Evolutionary conservation across 2,797 vertebrate genomes (phyloP).

Genomic region (Phrynocephalus forsythii): DNA sequence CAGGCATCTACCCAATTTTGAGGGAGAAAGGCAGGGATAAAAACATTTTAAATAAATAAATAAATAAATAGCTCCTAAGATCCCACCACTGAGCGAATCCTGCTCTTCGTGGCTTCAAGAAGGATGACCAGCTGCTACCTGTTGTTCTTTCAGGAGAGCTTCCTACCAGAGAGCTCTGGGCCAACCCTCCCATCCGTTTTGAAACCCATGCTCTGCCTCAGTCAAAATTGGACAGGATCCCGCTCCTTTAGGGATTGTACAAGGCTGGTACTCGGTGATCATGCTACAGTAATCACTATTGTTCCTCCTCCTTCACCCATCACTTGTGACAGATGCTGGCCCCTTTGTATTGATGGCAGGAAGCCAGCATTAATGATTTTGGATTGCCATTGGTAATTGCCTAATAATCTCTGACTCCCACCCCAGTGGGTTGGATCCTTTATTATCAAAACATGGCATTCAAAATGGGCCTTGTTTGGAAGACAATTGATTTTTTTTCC

Average conservation of each 20-base stretch:
- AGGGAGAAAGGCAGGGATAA: too few species aligned
- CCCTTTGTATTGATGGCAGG: constrained; percentile 16
- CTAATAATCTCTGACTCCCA: constrained; percentile 20
- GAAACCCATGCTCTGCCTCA: background rate
- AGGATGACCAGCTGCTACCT: background rate
- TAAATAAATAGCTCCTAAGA: too few species aligned
- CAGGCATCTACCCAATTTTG: too few species aligned
- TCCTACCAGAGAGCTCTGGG: background rate
- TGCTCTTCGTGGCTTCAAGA: background rate
- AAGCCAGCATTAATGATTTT: constrained; percentile 24
- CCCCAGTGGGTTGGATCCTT: background rate
- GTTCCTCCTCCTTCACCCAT: background rate
- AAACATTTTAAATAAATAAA: too few species aligned
- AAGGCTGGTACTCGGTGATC: background rate
- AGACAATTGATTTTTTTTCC: constrained; percentile 31
- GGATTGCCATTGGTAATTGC: constrained; percentile 33
- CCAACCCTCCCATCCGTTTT: background rate
- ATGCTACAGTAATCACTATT: background rate
- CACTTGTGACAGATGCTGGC: background rate
- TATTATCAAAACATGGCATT: constrained; percentile 9
- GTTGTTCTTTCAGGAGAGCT: background rate
- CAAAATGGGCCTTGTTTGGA: constrained; percentile 20
- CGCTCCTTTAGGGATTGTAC: background rate
- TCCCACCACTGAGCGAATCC: too few species aligned
- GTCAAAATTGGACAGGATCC: background rate